Percentiles rank a stretch among this genome's conserved stretches.
These are phyloP conservation scores for Rhopalosiphum nymphaeae DNA, from an alignment of 2,888 invertebrate species.

Conservation along the genomic window DNA sequence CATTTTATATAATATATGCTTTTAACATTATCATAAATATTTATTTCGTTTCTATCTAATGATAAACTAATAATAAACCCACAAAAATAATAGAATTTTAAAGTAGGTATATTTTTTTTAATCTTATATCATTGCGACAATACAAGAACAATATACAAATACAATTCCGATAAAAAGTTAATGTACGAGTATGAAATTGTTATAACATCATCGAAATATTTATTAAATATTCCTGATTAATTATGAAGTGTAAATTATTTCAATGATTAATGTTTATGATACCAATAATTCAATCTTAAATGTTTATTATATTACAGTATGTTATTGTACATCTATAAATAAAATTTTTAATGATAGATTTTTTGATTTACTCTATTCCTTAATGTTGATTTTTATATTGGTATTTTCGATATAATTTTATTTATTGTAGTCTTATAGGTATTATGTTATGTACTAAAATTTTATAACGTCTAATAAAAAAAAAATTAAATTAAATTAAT, in stretches of 20 bases:
- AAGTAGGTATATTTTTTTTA: not conserved
- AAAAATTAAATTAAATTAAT: not conserved
- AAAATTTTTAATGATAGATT: not conserved
- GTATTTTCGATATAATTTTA: not conserved
- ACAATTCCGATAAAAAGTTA: not conserved
- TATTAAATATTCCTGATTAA: not conserved
- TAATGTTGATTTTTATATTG: not conserved
- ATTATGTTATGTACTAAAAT: not conserved
- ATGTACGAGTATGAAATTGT: not conserved
- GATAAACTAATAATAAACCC: not conserved
- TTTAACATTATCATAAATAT: not conserved
- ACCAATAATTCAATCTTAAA: too few relatives aligned
- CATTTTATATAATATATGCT: not conserved
- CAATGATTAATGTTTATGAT: too few relatives aligned
- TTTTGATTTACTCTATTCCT: not conserved
- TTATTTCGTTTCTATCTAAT: not conserved
- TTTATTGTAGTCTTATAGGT: not conserved
- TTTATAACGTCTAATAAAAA: not conserved
- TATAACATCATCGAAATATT: not conserved
- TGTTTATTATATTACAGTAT: too few relatives aligned
- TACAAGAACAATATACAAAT: not conserved
- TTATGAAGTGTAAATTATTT: too few relatives aligned
- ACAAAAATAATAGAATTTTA: not conserved
- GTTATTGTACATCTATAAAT: not conserved
- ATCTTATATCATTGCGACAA: not conserved